A percentile compares a stretch with the other conserved stretches of the same genome.
Evolutionary conservation across 1,140 invertebrate genomes (phyloP).

Genomic region (Pseudomyrmex sp.): DNA sequence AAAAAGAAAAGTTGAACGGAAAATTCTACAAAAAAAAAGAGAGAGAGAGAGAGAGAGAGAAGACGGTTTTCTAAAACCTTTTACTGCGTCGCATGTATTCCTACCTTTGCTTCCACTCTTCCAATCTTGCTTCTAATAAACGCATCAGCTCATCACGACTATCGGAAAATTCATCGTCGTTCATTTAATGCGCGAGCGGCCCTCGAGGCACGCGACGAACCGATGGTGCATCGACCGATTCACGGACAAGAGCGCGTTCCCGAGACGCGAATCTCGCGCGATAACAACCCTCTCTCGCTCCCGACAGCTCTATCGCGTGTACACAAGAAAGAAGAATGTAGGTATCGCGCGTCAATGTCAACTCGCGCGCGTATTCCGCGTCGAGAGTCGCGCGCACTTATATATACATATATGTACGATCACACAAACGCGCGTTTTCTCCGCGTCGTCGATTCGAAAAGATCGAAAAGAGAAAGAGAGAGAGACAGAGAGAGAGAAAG

Average conservation of each 20-base stretch:
- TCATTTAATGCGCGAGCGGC: constrained; percentile 37
- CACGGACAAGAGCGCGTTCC: neutral
- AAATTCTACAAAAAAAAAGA: too few species aligned
- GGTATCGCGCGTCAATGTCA: neutral
- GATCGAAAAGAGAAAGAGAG: too few species aligned
- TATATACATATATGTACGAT: neutral
- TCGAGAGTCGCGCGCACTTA: neutral
- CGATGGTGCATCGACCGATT: constrained; percentile 34
- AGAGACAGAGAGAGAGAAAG: too few species aligned
- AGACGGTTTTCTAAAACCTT: too few species aligned
- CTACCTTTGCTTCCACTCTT: constrained; percentile 26
- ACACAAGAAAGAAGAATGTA: neutral
- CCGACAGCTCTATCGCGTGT: neutral
- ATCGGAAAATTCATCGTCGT: constrained; percentile 2
- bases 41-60: too few species aligned
- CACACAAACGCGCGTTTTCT: neutral
- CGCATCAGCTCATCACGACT: constrained; percentile 13
- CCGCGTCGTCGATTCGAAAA: too few species aligned
- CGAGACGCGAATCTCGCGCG: constrained; percentile 3
- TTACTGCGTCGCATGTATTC: neutral
- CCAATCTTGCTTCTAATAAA: constrained; percentile 12
- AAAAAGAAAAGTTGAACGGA: too few species aligned
- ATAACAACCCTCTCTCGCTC: neutral
- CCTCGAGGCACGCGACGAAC: constrained; percentile 19
- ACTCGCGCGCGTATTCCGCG: neutral